Conservation (phyloP, 1,140 invertebrate species). For the Camponotus floridanus region DNA sequence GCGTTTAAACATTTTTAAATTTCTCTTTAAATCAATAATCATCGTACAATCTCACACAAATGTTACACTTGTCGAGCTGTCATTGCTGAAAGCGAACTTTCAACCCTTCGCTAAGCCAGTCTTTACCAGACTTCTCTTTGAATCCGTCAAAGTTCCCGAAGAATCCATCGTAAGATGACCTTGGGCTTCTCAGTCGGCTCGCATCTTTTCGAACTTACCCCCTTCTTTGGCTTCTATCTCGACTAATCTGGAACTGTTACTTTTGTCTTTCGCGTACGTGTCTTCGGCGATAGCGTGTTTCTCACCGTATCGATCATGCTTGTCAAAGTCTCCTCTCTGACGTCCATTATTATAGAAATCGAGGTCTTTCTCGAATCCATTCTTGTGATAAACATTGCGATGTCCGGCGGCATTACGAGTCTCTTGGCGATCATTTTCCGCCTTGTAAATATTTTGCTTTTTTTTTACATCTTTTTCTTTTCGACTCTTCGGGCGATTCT, state of each 20-base stretch:
- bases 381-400: conserved; percentile 89
- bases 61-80: conserved; percentile 2
- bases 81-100: conserved; percentile 52
- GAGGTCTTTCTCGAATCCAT: conserved; percentile 86
- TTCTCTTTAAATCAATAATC: conserved; percentile 10
- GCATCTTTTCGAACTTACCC: conserved; percentile 1
- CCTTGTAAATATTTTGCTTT: conserved; percentile 86
- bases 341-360: conserved; percentile 88
- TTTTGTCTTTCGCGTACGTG: conserved; percentile 72
- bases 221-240: conserved; percentile 19
- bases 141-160: conserved; percentile 78
- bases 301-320: conserved; percentile 80
- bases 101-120: background rate
- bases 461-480: conserved; percentile 75
- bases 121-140: too few species aligned
- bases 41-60: conserved; percentile 13
- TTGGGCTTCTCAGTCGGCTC: conserved; percentile 59
- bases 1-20: background rate
- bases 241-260: background rate
- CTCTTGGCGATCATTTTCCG: conserved; percentile 88
- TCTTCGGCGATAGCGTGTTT: conserved; percentile 74
- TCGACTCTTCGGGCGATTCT: conserved; percentile 62
- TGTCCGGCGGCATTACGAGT: conserved; percentile 89
- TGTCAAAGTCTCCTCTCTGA: conserved; percentile 78
- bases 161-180: conserved; percentile 75